Evolutionary conservation across 2,888 invertebrate genomes (phyloP).

Genomic region (Mythimna albipuncta): DNA sequence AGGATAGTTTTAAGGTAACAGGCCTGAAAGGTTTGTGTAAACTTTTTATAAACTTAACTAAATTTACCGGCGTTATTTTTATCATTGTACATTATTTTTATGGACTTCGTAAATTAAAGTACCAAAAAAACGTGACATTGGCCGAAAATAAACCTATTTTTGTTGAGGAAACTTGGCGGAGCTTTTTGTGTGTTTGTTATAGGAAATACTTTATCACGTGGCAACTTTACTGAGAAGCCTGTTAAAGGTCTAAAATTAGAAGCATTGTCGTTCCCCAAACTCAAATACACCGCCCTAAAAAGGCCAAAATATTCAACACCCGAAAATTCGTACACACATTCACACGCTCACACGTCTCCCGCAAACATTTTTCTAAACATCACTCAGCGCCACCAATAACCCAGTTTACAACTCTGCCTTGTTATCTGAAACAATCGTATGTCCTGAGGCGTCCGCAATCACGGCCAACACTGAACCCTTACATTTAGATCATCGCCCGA

Average conservation of each 20-base stretch:
- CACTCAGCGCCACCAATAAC: slow-evolving; percentile 62
- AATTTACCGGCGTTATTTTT: slow-evolving; percentile 31
- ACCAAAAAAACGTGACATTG: neutral
- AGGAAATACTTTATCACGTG: slow-evolving; percentile 6
- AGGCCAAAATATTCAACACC: slow-evolving; percentile 13
- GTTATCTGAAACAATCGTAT: slow-evolving; percentile 80
- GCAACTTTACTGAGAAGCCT: neutral
- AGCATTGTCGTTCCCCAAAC: neutral
- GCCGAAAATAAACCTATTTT: slow-evolving; percentile 28
- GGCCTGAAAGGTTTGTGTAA: slow-evolving; percentile 32
- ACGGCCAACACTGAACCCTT: slow-evolving; percentile 73
- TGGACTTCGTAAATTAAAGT: slow-evolving; percentile 28
- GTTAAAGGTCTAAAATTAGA: neutral
- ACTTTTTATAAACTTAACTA: slow-evolving; percentile 36
- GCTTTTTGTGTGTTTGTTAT: neutral
- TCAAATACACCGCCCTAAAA: neutral
- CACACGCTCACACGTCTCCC: slow-evolving; percentile 27
- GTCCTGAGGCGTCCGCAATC: slow-evolving; percentile 82
- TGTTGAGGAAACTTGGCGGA: neutral
- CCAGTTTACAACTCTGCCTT: slow-evolving; percentile 65
- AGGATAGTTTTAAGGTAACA: slow-evolving; percentile 41
- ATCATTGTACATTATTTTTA: slow-evolving; percentile 18
- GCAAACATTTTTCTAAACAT: slow-evolving; percentile 59
- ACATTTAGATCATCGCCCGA: slow-evolving; percentile 82
- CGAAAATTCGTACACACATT: slow-evolving; percentile 20